A percentile compares a stretch with the other conserved stretches of the same genome.
phyloP scores from a whole-genome alignment of 2,797 vertebrate genomes.

The Uromys caudimaculatus region DNA sequence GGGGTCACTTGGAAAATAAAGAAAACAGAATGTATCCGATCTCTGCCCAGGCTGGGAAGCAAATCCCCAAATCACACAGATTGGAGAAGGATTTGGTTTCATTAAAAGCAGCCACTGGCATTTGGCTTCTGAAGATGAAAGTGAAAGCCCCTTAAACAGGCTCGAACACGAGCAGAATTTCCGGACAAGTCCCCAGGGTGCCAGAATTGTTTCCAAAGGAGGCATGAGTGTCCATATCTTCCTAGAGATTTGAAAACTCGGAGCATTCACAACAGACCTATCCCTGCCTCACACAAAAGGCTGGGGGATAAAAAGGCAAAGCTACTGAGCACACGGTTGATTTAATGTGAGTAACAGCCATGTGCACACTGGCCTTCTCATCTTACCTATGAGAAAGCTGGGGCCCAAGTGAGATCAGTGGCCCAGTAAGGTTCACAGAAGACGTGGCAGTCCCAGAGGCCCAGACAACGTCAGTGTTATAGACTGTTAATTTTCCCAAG shows the following conservation, averaged over 20 bases:
- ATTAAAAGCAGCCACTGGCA: constrained; percentile 83
- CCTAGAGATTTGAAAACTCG: constrained; percentile 64
- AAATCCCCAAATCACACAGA: constrained; percentile 83
- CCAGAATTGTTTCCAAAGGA: constrained; percentile 75
- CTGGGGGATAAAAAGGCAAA: neutral
- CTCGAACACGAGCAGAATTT: constrained; percentile 80
- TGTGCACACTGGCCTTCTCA: neutral
- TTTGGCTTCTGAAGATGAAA: constrained; percentile 82
- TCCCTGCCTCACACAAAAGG: neutral
- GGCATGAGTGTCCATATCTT: constrained; percentile 63
- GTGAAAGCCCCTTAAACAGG: constrained; percentile 81
- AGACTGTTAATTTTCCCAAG: constrained; percentile 1
- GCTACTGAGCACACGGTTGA: neutral
- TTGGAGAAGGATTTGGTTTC: constrained; percentile 83
- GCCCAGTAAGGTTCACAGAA: neutral
- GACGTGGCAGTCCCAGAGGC: neutral
- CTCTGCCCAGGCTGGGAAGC: constrained; percentile 69
- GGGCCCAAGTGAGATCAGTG: neutral
- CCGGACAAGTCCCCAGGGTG: constrained; percentile 73
- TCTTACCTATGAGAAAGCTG: constrained; percentile 35
- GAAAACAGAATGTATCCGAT: constrained; percentile 80
- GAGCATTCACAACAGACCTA: neutral
- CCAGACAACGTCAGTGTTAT: neutral
- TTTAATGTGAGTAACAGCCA: neutral
- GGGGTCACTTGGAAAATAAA: constrained; percentile 82